phyloP scores from a whole-genome alignment of 2,113 vertebrate species.

The Acrocephalus kingi region DNA sequence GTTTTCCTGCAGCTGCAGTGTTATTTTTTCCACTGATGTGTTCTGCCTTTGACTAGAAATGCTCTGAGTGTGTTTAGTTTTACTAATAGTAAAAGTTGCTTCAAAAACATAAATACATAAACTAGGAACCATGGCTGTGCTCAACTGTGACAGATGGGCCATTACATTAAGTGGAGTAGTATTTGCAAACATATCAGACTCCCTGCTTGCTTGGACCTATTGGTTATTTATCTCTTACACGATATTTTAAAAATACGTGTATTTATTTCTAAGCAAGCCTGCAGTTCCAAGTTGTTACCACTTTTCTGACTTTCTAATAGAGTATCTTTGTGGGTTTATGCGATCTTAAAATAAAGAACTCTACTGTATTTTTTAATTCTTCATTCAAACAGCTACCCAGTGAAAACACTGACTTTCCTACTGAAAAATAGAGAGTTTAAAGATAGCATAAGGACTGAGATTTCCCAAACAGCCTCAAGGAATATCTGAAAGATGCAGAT shows the following conservation, averaged over 20 bases:
- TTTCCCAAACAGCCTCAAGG: background rate
- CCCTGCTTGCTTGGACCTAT: background rate
- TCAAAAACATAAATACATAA: background rate
- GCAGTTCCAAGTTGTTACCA: background rate
- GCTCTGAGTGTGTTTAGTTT: background rate
- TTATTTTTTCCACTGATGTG: background rate
- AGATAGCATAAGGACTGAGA: background rate
- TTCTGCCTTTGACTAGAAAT: background rate
- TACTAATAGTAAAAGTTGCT: background rate
- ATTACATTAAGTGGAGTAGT: background rate
- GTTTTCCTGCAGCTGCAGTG: background rate
- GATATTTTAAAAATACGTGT: background rate
- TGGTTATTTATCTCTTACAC: background rate
- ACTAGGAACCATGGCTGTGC: background rate
- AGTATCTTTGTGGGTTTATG: background rate
- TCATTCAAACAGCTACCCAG: background rate
- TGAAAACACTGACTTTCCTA: background rate
- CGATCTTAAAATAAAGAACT: conserved; percentile 6
- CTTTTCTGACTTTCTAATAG: background rate
- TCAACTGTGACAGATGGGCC: background rate
- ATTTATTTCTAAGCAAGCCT: background rate
- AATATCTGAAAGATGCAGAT: background rate
- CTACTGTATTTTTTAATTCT: background rate
- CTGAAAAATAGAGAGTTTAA: background rate
- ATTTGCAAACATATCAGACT: background rate